phyloP scores from a whole-genome alignment of 2,888 invertebrate genomes.

The Amphipoea oculea region DNA sequence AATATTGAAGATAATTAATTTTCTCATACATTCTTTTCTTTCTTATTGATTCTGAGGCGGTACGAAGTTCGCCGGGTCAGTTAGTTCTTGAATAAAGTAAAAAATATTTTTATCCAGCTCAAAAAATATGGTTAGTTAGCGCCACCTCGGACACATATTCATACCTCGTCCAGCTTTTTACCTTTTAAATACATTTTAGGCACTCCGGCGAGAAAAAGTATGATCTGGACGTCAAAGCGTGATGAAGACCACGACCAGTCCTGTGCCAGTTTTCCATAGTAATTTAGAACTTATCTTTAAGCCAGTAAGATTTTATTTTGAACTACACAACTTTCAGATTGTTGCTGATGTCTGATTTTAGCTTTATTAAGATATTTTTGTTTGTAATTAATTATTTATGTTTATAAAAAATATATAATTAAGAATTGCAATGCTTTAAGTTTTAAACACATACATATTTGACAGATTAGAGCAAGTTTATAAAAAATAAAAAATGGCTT shows the following conservation, averaged over 20 bases:
- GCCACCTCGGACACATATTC: slow-evolving; percentile 55
- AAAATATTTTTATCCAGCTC: no score
- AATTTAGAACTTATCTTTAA: slow-evolving; percentile 63
- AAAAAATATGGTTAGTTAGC: background rate
- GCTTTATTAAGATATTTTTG: slow-evolving; percentile 51
- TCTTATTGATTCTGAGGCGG: no score
- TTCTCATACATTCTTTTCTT: no score
- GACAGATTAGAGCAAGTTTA: slow-evolving; percentile 22
- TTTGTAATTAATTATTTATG: slow-evolving; percentile 22
- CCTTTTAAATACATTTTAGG: slow-evolving; percentile 78
- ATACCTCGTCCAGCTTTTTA: slow-evolving; percentile 59
- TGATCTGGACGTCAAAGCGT: slow-evolving; percentile 85
- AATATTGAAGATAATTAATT: no score
- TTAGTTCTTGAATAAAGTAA: no score
- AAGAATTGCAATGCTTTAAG: slow-evolving; percentile 38
- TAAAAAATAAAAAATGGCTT: slow-evolving; percentile 16
- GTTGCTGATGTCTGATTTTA: slow-evolving; percentile 51
- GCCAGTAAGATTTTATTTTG: slow-evolving; percentile 62
- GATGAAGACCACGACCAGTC: slow-evolving; percentile 69
- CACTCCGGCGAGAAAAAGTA: slow-evolving; percentile 86
- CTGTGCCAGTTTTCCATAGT: slow-evolving; percentile 60
- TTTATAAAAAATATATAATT: slow-evolving; percentile 17
- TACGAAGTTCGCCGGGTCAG: no score
- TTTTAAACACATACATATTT: slow-evolving; percentile 17
- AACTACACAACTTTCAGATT: slow-evolving; percentile 45